Evolutionary conservation across 2,888 invertebrate species (phyloP).

Genomic region (Cephalotes varians): DNA sequence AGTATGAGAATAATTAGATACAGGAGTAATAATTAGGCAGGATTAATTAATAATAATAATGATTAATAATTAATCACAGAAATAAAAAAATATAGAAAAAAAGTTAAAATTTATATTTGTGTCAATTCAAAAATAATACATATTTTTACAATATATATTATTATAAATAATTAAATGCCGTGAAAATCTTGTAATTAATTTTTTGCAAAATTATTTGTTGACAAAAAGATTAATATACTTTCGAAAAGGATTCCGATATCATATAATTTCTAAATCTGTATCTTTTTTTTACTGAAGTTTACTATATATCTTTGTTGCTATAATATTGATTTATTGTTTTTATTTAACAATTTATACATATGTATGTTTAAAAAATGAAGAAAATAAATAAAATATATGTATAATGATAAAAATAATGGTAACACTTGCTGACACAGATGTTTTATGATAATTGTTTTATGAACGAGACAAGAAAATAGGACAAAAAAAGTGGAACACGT

Average conservation of each 20-base stretch:
- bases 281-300: neutral
- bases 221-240: too few species aligned
- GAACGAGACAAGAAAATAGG: neutral
- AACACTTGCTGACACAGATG: neutral
- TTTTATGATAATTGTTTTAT: neutral
- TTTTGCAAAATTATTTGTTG: too few species aligned
- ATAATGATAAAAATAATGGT: too few species aligned
- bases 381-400: neutral
- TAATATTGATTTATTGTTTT: neutral
- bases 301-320: neutral
- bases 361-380: neutral
- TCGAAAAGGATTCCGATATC: neutral
- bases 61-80: neutral
- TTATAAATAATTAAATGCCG: neutral
- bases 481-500: neutral
- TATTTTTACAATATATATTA: neutral
- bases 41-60: conserved; percentile 5
- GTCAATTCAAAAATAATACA: neutral
- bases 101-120: neutral
- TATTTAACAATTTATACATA: neutral
- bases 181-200: neutral
- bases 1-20: neutral
- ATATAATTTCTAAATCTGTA: neutral
- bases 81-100: neutral
- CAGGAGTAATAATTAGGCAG: neutral